Percentiles rank a stretch among this genome's conserved stretches.
Evolutionary conservation across 2,797 vertebrate genomes (phyloP).

Genomic region (Brotula barbata): DNA sequence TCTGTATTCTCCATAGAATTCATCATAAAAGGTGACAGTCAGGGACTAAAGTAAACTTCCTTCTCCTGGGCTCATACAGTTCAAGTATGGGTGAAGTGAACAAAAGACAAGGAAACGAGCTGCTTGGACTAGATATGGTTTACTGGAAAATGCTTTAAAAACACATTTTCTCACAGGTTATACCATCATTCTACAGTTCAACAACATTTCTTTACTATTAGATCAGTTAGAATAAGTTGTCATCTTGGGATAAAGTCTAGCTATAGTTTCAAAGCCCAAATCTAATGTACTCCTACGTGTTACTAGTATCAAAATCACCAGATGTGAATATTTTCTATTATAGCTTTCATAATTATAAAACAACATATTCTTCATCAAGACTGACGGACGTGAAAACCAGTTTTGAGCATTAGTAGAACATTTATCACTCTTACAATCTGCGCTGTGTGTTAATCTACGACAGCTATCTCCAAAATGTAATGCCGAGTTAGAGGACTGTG

Average conservation of each 20-base stretch:
- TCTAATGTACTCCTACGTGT: constrained; percentile 36
- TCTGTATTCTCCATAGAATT: too few relatives aligned
- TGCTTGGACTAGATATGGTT: constrained; percentile 55
- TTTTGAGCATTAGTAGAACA: constrained; percentile 36
- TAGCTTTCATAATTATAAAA: constrained; percentile 35
- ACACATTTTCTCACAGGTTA: constrained; percentile 59
- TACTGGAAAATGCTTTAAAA: constrained; percentile 68
- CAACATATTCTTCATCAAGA: constrained; percentile 34
- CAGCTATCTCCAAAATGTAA: constrained; percentile 39
- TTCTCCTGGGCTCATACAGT: too few relatives aligned
- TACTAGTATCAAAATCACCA: constrained; percentile 70
- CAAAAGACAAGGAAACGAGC: constrained; percentile 37
- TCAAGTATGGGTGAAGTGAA: too few relatives aligned
- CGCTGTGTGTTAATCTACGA: constrained; percentile 43
- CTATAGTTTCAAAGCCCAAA: constrained; percentile 46
- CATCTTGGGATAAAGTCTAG: constrained; percentile 44
- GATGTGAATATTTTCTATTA: constrained; percentile 50
- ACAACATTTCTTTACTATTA: constrained; percentile 48
- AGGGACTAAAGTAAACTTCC: too few relatives aligned
- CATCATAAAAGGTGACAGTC: too few relatives aligned
- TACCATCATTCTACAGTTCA: constrained; percentile 59
- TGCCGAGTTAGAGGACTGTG: constrained; percentile 41
- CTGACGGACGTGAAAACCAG: constrained; percentile 33
- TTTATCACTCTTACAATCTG: constrained; percentile 34
- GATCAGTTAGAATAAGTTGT: constrained; percentile 49